Base-by-base conservation (phyloP, 2,888 invertebrate genomes). In the Scaeva pyrastri region DNA sequence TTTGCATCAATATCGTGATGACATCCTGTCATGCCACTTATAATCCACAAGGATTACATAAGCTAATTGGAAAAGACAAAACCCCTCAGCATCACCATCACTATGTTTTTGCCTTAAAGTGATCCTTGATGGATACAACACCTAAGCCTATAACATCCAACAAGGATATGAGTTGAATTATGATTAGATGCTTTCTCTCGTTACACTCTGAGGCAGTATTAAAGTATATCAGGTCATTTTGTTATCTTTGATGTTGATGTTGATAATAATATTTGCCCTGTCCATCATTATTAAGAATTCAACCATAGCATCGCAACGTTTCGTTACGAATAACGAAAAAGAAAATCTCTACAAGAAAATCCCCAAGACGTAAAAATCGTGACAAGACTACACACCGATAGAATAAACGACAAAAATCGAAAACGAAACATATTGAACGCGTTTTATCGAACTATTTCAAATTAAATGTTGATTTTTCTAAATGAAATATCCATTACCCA, bases 381-480 rank as follows among this genome's bases (percentile, higher is more conserved):
- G 86, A 86, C 86, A 74, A 39, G 86, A 82, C 81, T 86, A 58
- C 86, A 71, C 86, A 71, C 39, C 70, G 60, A 43, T 60, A 23
- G 62, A 36, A 12, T 23, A 50, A 43, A 52, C 14, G 39, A 21
- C 48, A 31, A 76, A 68, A 72, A 62, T 77, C 86, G 64, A 68
- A 72, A 62, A 73, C 86, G 64, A 78, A 81, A 71, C 85, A 86
- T 86, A 86, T 86, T 82, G 85, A 77, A 82, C 56, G 55, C 64
- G 39, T 21, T 82, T 86, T 74, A 78, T 74, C 77, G 86, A 82
- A 82, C 86, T 82, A 82, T 82, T 82, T 78, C 86, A 86, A 86
- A 86, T 86, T 86, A 86, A 86, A 86, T 86, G 86, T 86, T 86
- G 82, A 86, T 86, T 86, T 86, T 86, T 86, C 77, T 77, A 86